phyloP scores from a whole-genome alignment of 2,113 vertebrate genomes.

The Elephas maximus region DNA sequence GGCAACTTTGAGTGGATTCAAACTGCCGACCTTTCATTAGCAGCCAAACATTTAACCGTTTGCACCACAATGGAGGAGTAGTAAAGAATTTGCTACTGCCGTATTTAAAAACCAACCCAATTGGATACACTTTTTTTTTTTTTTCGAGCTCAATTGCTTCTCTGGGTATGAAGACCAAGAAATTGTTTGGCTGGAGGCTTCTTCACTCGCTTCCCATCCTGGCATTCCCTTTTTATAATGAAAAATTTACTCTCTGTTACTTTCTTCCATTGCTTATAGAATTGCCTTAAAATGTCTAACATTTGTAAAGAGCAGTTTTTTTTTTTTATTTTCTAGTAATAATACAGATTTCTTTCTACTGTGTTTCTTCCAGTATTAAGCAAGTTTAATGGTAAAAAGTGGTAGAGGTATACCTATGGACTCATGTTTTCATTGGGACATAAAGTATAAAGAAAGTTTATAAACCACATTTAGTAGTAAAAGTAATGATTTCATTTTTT shows the following conservation, averaged over 20 bases:
- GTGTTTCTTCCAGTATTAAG: neutral
- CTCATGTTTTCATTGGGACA: constrained; percentile 34
- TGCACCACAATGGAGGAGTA: neutral
- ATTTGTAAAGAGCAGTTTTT: neutral
- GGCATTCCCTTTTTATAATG: neutral
- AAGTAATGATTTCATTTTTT: constrained; percentile 61
- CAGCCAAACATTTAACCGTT: neutral
- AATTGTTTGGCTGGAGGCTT: neutral
- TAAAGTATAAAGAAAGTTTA: constrained; percentile 46
- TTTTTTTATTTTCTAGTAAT: neutral
- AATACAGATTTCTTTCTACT: neutral
- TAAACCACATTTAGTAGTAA: neutral
- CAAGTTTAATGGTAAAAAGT: constrained; percentile 15
- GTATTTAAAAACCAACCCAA: neutral
- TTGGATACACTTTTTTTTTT: neutral
- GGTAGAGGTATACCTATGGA: neutral
- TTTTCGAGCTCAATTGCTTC: neutral
- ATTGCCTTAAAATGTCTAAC: neutral
- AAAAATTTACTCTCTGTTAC: neutral
- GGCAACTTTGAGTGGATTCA: neutral
- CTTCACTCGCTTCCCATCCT: neutral
- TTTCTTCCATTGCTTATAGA: neutral
- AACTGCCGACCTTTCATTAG: no score
- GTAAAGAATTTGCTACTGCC: neutral
- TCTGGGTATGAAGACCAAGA: neutral